These are phyloP conservation scores for Ctenosaura bakeri DNA, from an alignment of 2,797 vertebrate species.

Conservation along the genomic window DNA sequence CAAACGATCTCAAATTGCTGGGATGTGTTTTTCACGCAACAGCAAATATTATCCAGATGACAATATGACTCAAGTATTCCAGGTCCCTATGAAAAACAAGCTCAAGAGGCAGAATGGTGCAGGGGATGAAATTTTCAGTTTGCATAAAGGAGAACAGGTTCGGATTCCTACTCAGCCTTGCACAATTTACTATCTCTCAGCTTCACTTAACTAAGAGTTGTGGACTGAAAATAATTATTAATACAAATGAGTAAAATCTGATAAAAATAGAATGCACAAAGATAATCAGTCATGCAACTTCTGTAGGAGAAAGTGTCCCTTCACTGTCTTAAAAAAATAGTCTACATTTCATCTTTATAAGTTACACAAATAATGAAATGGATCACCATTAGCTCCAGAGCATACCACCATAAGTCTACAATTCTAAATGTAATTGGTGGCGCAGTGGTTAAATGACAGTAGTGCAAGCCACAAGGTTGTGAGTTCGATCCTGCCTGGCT, in stretches of 20 bases:
- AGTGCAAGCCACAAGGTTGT: too few relatives aligned
- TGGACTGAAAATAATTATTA: not conserved
- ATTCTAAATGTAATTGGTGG: not conserved
- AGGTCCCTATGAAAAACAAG: not conserved
- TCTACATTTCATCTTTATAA: not conserved
- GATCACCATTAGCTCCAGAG: not conserved
- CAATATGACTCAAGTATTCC: not conserved
- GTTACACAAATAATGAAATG: not conserved
- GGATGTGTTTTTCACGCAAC: not conserved
- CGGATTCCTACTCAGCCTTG: not conserved
- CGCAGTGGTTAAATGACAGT: too few relatives aligned
- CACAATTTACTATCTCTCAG: not conserved
- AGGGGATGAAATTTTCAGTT: not conserved
- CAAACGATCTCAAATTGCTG: constrained; percentile 10
- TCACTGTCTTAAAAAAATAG: not conserved
- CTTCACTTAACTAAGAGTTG: not conserved
- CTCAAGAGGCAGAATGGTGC: not conserved
- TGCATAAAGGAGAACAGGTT: not conserved
- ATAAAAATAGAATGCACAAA: not conserved
- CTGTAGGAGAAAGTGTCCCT: constrained; percentile 4
- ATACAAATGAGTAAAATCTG: not conserved
- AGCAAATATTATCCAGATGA: not conserved
- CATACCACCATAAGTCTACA: not conserved
- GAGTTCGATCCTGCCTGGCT: too few relatives aligned
- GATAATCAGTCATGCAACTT: not conserved